phyloP scores from a whole-genome alignment of 2,888 invertebrate species.

The Venusia cambrica region DNA sequence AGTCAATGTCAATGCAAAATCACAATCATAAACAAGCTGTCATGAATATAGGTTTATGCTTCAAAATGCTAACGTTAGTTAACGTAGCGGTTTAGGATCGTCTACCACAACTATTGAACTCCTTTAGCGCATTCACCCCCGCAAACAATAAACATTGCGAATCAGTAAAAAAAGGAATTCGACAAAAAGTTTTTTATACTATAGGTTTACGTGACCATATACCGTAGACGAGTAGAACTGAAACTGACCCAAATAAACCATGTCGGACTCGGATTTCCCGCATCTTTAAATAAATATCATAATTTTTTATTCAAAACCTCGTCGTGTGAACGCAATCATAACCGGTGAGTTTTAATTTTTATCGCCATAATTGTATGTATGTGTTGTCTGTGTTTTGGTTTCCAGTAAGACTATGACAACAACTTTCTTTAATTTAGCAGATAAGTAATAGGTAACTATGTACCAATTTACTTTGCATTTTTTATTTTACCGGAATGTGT shows the following conservation, averaged over 20 bases:
- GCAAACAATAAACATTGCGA: conserved; percentile 34
- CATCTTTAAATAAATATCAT: conserved; percentile 61
- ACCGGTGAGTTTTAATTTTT: conserved; percentile 45
- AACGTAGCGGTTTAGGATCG: conserved; percentile 9
- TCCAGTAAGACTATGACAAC: conserved; percentile 28
- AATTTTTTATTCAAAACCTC: conserved; percentile 58
- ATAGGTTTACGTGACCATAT: conserved; percentile 59
- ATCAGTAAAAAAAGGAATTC: conserved; percentile 48
- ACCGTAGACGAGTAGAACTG: conserved; percentile 58
- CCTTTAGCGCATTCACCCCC: conserved; percentile 26
- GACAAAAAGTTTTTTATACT: conserved; percentile 52
- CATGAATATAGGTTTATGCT: too few species aligned
- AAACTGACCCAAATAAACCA: conserved; percentile 50
- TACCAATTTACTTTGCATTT: too few species aligned
- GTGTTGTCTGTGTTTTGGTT: conserved; percentile 36
- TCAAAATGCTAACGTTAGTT: too few species aligned
- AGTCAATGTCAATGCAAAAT: conserved; percentile 66
- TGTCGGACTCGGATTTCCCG: conserved; percentile 62
- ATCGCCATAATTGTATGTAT: conserved; percentile 36
- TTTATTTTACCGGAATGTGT: too few species aligned
- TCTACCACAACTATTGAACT: conserved; percentile 15
- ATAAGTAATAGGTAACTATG: conserved; percentile 1
- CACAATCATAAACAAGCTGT: too few species aligned
- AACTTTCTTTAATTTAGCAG: conserved; percentile 17
- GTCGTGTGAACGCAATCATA: conserved; percentile 56